These are phyloP conservation scores for Scarus forsteni DNA, from an alignment of 2,797 vertebrate species.

Conservation along the genomic window DNA sequence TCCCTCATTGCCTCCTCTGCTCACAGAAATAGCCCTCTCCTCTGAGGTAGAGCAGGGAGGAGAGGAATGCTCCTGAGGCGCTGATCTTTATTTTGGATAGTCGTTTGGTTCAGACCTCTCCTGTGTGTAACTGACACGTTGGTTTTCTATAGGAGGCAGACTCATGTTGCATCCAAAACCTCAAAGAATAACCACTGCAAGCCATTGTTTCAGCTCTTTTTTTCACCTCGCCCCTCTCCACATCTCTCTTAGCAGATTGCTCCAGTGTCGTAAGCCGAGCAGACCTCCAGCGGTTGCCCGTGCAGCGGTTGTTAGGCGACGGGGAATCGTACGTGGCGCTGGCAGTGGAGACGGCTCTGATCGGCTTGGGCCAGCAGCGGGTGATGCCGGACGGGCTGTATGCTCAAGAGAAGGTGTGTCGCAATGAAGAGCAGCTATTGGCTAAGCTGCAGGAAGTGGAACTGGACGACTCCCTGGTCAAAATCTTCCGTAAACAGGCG, in stretches of 20 bases:
- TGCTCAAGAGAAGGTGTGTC: conserved; percentile 98
- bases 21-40: conserved; percentile 64
- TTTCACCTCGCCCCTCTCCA: background rate
- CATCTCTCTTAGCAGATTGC: conserved; percentile 79
- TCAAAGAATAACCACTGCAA: conserved; percentile 33
- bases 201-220: conserved; percentile 1
- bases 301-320: conserved; percentile 93
- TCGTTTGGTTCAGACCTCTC: conserved; percentile 47
- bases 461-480: conserved; percentile 95
- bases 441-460: conserved; percentile 98
- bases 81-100: conserved; percentile 59
- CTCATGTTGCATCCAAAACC: conserved; percentile 35
- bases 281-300: conserved; percentile 92
- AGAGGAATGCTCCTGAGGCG: conserved; percentile 54
- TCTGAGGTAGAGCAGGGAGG: conserved; percentile 47
- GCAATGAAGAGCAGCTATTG: conserved; percentile 97
- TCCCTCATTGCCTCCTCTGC: conserved; percentile 56
- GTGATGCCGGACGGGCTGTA: conserved; percentile 98
- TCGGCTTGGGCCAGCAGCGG: conserved; percentile 95
- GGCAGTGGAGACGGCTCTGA: conserved; percentile 95
- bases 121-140: conserved; percentile 41
- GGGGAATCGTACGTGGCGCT: conserved; percentile 94
- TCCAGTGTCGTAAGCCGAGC: conserved; percentile 90
- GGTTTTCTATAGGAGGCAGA: conserved; percentile 51
- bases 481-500: conserved; percentile 99